These are phyloP conservation scores for Edolisoma coerulescens DNA, from an alignment of 2,113 vertebrate species.

Conservation along the genomic window DNA sequence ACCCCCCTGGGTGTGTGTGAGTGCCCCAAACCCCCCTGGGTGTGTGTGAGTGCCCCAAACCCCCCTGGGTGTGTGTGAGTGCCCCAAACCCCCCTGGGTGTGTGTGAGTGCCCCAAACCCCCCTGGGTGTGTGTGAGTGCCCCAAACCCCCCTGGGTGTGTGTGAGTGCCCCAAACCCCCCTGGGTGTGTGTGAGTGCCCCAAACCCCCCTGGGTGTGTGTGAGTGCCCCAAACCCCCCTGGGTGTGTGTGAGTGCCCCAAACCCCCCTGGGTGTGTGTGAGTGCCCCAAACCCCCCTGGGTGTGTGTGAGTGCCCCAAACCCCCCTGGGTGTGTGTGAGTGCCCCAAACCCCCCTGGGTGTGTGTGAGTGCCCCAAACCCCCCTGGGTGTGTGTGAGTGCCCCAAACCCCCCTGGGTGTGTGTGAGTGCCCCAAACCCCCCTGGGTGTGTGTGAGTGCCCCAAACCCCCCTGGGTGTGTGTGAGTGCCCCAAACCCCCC, in stretches of 20 bases:
- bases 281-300: no score
- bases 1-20: slow-evolving; percentile 59
- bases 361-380: no score
- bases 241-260: slow-evolving; percentile 60
- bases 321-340: slow-evolving; percentile 57
- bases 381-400: no score
- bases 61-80: fast-evolving
- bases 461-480: background rate
- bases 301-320: no score
- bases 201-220: fast-evolving
- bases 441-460: slow-evolving; percentile 72
- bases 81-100: background rate
- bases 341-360: fast-evolving
- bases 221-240: background rate
- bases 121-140: background rate
- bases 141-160: no score
- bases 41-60: no score
- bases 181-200: fast-evolving
- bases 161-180: slow-evolving; percentile 62
- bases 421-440: no score
- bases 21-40: background rate
- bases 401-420: fast-evolving
- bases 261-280: fast-evolving
- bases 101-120: background rate
- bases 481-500: no score